phyloP scores from a whole-genome alignment of 2,888 invertebrate genomes.

The Eudemis profundana region DNA sequence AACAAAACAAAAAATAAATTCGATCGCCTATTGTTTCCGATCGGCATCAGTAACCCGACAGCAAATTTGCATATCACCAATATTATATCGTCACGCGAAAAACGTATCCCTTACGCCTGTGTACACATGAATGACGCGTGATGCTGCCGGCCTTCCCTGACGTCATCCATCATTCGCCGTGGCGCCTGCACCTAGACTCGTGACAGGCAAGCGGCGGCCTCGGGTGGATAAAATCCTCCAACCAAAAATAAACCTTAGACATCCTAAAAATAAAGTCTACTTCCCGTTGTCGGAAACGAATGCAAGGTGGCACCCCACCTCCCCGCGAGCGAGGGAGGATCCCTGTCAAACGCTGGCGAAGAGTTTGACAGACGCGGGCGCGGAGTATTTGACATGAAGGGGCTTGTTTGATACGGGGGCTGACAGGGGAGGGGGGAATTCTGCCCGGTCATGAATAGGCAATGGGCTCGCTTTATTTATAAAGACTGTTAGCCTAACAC shows the following conservation, averaged over 20 bases:
- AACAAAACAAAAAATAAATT: conserved; percentile 40
- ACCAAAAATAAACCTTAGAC: conserved; percentile 54
- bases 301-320: conserved; percentile 78
- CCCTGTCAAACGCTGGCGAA: conserved; percentile 85
- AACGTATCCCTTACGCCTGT: conserved; percentile 86
- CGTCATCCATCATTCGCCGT: conserved; percentile 85
- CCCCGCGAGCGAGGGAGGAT: conserved; percentile 82
- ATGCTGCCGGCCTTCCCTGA: conserved; percentile 84
- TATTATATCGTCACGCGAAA: conserved; percentile 85
- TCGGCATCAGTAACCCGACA: conserved; percentile 63
- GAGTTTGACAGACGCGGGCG: conserved; percentile 86
- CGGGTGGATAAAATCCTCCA: conserved; percentile 48
- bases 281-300: conserved; percentile 52
- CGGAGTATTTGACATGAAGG: conserved; percentile 86
- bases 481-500: conserved; percentile 81
- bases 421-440: conserved; percentile 76
- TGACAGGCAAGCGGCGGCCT: conserved; percentile 73
- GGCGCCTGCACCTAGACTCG: conserved; percentile 84
- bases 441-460: conserved; percentile 85
- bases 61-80: conserved; percentile 84
- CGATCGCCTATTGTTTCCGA: conserved; percentile 42
- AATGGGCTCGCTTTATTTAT: conserved; percentile 85
- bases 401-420: conserved; percentile 85
- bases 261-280: background rate
- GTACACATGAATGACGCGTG: conserved; percentile 86